Evolutionary conservation across 2,797 vertebrate species (phyloP).

Genomic region (Arnoldichthys spilopterus): DNA sequence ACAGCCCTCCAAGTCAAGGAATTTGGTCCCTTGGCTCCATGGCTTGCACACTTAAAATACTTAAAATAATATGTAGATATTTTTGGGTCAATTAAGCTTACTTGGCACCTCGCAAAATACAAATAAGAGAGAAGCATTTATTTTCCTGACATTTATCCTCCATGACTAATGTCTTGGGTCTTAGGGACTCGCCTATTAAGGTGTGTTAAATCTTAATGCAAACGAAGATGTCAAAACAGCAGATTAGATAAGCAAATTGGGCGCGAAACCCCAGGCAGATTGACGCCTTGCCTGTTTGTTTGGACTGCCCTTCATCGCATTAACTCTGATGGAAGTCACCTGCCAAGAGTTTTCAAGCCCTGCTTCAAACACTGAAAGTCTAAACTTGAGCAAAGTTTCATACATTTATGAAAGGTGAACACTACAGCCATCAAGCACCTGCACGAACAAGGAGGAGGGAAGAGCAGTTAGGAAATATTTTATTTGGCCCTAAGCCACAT

Average conservation of each 20-base stretch:
- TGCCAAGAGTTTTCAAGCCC: conserved; percentile 6
- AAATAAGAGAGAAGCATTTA: neutral
- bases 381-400: conserved; percentile 3
- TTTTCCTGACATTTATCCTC: neutral
- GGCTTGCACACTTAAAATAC: too few species aligned
- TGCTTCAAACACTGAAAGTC: neutral
- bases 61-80: too few species aligned
- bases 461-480: conserved; percentile 37
- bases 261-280: conserved; percentile 11
- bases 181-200: neutral
- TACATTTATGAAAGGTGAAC: too few species aligned
- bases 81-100: neutral
- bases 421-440: conserved; percentile 14
- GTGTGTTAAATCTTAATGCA: conserved; percentile 4
- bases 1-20: too few species aligned
- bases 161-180: neutral
- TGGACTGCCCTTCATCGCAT: conserved; percentile 12
- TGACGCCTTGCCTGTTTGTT: conserved; percentile 44
- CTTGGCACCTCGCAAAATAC: neutral
- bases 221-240: conserved; percentile 2
- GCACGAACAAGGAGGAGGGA: conserved; percentile 9
- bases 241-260: conserved; percentile 36
- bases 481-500: conserved; percentile 41
- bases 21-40: too few species aligned
- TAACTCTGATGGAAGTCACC: conserved; percentile 11